Evolutionary conservation across 2,888 invertebrate species (phyloP).

Genomic region (Latrodectus hesperus): DNA sequence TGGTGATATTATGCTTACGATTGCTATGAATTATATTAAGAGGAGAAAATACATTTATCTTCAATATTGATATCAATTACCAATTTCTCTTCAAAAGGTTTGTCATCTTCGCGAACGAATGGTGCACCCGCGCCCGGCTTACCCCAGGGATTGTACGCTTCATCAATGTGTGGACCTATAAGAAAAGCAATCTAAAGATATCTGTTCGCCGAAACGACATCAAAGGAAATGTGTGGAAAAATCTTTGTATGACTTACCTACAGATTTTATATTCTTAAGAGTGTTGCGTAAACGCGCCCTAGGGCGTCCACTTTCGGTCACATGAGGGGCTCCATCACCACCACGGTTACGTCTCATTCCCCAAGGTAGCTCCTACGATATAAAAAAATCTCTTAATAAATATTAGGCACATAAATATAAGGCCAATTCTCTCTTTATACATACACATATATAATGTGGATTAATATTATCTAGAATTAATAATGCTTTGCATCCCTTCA

Average conservation of each 20-base stretch:
- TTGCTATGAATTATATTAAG: background rate
- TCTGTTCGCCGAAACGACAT: too few species aligned
- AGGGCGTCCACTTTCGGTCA: constrained; percentile 52
- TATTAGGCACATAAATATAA: too few species aligned
- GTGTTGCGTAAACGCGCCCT: constrained; percentile 64
- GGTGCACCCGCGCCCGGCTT: constrained; percentile 74
- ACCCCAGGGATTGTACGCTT: constrained; percentile 74
- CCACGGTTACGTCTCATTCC: constrained; percentile 60
- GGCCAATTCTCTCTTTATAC: too few species aligned
- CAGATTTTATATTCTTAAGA: constrained; percentile 45
- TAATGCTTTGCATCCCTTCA: too few species aligned
- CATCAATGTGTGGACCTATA: constrained; percentile 56
- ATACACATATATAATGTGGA: too few species aligned
- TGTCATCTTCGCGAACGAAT: constrained; percentile 68
- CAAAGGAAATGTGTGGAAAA: too few species aligned
- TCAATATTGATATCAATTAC: constrained; percentile 9
- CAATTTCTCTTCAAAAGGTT: constrained; percentile 69
- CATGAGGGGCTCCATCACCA: constrained; percentile 67
- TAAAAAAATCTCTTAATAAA: background rate
- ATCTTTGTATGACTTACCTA: constrained; percentile 16
- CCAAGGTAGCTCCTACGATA: constrained; percentile 42
- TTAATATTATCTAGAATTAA: too few species aligned
- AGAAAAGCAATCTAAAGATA: background rate
- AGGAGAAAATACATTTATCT: too few species aligned
- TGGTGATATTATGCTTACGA: too few species aligned